phyloP scores from a whole-genome alignment of 2,797 vertebrate genomes.

The Cuniculus paca region DNA sequence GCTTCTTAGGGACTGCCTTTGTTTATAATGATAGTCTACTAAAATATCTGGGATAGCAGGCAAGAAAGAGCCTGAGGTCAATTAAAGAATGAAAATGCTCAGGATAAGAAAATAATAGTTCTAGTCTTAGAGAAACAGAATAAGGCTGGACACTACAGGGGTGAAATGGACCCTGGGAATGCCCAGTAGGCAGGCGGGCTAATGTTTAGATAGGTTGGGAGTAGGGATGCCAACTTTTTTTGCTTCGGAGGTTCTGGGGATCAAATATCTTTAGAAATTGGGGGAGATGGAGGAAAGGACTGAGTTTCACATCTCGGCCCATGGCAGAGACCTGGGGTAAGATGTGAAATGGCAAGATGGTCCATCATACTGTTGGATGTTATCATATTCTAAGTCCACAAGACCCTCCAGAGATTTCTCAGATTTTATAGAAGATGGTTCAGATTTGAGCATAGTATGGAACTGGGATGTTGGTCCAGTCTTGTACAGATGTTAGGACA shows the following conservation, averaged over 20 bases:
- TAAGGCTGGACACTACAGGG: background rate
- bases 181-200: background rate
- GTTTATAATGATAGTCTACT: background rate
- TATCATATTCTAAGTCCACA: background rate
- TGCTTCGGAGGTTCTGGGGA: background rate
- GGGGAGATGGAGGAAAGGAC: background rate
- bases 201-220: background rate
- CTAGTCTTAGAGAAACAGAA: background rate
- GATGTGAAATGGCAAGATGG: background rate
- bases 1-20: constrained; percentile 19
- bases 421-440: background rate
- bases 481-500: background rate
- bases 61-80: constrained; percentile 42
- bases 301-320: background rate
- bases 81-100: background rate
- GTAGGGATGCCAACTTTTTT: background rate
- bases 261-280: background rate
- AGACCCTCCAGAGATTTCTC: background rate
- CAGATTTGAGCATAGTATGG: background rate
- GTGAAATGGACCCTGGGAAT: background rate
- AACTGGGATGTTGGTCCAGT: background rate
- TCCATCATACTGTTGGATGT: background rate
- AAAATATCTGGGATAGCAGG: constrained; percentile 6
- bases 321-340: background rate
- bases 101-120: background rate